Conservation (phyloP, 2,797 vertebrate species). For the Microctenopoma stevenorrisi region DNA sequence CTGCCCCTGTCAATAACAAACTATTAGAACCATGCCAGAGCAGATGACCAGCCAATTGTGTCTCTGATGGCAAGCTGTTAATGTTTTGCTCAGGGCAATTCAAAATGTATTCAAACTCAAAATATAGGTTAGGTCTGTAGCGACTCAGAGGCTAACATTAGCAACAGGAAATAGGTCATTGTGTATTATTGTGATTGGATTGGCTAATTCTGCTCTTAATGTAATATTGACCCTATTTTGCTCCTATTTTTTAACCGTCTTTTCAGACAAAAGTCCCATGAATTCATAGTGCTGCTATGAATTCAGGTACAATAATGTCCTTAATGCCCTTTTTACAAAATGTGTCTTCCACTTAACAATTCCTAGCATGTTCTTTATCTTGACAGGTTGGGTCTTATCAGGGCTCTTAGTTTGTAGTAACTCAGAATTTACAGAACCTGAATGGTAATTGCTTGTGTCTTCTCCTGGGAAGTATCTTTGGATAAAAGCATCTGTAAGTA, state of each 20-base stretch:
- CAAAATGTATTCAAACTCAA: constrained; percentile 71
- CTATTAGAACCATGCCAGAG: constrained; percentile 63
- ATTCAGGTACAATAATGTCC: constrained; percentile 30
- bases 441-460: too few species aligned
- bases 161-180: constrained; percentile 66
- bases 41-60: constrained; percentile 65
- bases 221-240: constrained; percentile 32
- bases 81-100: constrained; percentile 60
- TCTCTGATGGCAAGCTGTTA: constrained; percentile 65
- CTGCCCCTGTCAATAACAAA: constrained; percentile 71
- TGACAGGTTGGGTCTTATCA: too few species aligned
- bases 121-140: constrained; percentile 73
- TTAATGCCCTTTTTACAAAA: too few species aligned
- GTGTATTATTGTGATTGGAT: constrained; percentile 64
- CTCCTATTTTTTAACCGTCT: constrained; percentile 28
- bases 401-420: too few species aligned
- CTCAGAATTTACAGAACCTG: too few species aligned
- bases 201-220: constrained; percentile 49
- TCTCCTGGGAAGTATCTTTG: too few species aligned
- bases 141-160: constrained; percentile 62
- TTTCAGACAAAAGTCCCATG: constrained; percentile 4
- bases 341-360: too few species aligned
- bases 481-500: too few species aligned
- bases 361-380: too few species aligned
- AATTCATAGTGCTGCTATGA: constrained; percentile 37